phyloP scores from a whole-genome alignment of 1,140 invertebrate genomes.

The Meloidogyne exigua region DNA sequence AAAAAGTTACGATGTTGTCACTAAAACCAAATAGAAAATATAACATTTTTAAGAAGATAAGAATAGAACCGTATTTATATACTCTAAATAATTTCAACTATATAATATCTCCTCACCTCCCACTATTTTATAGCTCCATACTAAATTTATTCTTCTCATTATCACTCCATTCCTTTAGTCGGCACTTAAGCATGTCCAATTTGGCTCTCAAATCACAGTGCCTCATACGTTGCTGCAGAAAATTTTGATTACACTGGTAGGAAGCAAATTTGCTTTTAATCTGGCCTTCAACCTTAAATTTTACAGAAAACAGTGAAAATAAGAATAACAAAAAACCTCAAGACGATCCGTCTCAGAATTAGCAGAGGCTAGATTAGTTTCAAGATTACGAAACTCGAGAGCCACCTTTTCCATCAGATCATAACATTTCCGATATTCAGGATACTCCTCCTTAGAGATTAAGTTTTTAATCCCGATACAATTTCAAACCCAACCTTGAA shows the following conservation, averaged over 20 bases:
- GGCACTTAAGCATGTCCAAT: conserved; percentile 14
- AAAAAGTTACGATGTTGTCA: background rate
- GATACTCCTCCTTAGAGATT: conserved; percentile 20
- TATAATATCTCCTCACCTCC: background rate
- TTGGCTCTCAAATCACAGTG: conserved; percentile 26
- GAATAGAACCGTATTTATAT: background rate
- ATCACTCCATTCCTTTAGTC: conserved; percentile 19
- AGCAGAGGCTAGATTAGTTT: background rate
- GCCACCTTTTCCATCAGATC: conserved; percentile 15
- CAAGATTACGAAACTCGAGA: conserved; percentile 7
- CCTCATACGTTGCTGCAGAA: conserved; percentile 11
- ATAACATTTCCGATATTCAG: conserved; percentile 24
- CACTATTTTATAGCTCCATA: background rate
- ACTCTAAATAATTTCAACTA: background rate
- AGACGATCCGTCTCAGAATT: conserved; percentile 9
- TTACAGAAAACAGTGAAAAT: background rate
- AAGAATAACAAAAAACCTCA: background rate
- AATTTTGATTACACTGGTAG: conserved; percentile 17
- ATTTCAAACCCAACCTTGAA: conserved; percentile 10
- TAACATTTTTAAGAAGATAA: background rate
- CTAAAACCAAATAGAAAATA: background rate
- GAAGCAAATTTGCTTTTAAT: conserved; percentile 20
- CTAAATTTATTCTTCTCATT: conserved; percentile 3
- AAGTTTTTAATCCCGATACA: background rate
- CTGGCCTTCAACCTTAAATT: conserved; percentile 12